Evolutionary conservation across 2,797 vertebrate species (phyloP).

Genomic region (Prunella strophiata): DNA sequence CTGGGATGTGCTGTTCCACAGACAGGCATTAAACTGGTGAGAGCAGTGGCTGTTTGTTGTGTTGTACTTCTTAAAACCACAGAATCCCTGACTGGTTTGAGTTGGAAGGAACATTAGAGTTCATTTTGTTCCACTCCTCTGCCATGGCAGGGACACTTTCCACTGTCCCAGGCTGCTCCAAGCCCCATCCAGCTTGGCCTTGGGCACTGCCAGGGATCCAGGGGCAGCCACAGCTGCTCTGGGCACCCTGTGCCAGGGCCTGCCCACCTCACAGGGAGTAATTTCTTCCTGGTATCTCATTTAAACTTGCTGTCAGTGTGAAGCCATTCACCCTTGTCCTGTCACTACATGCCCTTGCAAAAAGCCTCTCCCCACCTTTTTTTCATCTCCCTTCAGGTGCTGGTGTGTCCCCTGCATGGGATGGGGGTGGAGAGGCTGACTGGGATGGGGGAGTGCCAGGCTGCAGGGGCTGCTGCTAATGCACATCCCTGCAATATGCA

Average conservation of each 20-base stretch:
- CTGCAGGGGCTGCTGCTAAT: background rate
- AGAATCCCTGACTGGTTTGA: background rate
- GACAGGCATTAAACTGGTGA: background rate
- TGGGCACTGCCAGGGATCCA: background rate
- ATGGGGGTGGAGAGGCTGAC: background rate
- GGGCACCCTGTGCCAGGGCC: background rate
- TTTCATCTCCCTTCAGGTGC: background rate
- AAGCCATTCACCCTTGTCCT: background rate
- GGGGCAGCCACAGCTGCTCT: background rate
- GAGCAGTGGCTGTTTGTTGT: background rate
- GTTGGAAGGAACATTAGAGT: background rate
- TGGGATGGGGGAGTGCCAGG: background rate
- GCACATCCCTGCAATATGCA: conserved; percentile 46
- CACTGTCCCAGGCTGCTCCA: background rate
- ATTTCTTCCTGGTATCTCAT: background rate
- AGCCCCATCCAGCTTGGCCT: fast-evolving
- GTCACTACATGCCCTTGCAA: background rate
- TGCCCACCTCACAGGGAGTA: background rate
- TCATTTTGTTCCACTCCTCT: fast-evolving
- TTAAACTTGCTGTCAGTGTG: background rate
- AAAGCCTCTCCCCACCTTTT: background rate
- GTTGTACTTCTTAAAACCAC: background rate
- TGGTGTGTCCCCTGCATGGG: background rate
- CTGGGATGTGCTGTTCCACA: background rate
- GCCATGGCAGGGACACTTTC: background rate